Evolutionary conservation across 2,797 vertebrate species (phyloP).

Genomic region (Silurus lanzhouensis): DNA sequence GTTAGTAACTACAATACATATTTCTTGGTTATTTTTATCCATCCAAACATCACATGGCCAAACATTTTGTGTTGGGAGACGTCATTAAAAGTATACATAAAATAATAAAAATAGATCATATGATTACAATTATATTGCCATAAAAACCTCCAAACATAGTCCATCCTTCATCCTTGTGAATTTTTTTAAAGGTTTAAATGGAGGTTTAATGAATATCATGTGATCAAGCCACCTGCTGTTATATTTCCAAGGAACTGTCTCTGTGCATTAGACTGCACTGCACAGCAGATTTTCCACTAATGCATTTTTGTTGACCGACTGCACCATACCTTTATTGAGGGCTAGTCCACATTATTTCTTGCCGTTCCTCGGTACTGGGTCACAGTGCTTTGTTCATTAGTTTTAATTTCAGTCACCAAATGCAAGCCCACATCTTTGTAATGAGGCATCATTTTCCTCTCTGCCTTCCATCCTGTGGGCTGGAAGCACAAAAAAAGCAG

Average conservation of each 20-base stretch:
- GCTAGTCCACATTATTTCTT: neutral
- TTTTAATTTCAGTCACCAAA: slow-evolving; percentile 50
- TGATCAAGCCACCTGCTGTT: slow-evolving; percentile 3
- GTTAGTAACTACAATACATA: slow-evolving; percentile 64
- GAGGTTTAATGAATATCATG: neutral
- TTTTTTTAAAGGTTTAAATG: neutral
- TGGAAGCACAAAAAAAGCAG: slow-evolving; percentile 17
- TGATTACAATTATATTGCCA: neutral
- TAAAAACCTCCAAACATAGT: neutral
- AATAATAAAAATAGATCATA: slow-evolving; percentile 11
- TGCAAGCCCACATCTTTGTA: slow-evolving; percentile 30
- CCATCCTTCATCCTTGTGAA: neutral
- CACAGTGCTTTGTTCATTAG: slow-evolving; percentile 41
- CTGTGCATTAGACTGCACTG: neutral
- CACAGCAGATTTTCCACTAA: slow-evolving; percentile 6
- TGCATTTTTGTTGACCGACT: neutral
- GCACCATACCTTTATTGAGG: slow-evolving; percentile 5
- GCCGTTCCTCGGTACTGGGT: slow-evolving; percentile 2
- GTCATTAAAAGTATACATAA: neutral
- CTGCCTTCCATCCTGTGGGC: slow-evolving; percentile 40
- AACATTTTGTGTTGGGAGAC: neutral
- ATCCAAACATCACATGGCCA: neutral
- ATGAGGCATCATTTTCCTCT: slow-evolving; percentile 34
- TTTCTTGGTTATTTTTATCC: neutral
- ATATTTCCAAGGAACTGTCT: neutral